Evolutionary conservation across 2,797 vertebrate species (phyloP).

Genomic region (Glossophaga mutica): DNA sequence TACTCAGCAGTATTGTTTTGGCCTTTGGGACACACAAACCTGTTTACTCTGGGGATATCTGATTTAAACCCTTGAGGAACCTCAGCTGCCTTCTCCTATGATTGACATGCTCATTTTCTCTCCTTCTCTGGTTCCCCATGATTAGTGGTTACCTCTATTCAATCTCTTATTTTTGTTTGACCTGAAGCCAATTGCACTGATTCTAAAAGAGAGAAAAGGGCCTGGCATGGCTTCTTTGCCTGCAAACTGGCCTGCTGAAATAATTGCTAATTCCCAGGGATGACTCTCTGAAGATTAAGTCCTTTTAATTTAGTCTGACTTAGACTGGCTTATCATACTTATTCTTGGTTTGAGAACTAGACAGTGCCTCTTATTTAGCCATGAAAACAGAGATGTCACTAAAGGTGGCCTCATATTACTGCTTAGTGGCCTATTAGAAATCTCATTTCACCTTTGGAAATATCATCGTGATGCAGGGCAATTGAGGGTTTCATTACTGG

Average conservation of each 20-base stretch:
- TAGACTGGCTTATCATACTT: conserved; percentile 37
- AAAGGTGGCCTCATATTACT: conserved; percentile 32
- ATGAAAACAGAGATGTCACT: conserved; percentile 48
- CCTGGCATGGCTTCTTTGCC: conserved; percentile 60
- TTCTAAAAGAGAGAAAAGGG: conserved; percentile 64
- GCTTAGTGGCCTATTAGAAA: not conserved
- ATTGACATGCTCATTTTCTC: conserved; percentile 36
- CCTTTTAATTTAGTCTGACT: conserved; percentile 27
- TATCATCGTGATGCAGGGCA: not conserved
- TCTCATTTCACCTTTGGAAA: conserved; percentile 45
- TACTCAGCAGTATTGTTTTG: not conserved
- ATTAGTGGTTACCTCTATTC: conserved; percentile 49
- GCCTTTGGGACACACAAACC: not conserved
- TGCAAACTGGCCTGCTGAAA: conserved; percentile 50
- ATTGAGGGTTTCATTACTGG: not conserved
- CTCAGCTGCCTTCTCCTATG: conserved; percentile 69
- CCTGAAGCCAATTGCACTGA: conserved; percentile 69
- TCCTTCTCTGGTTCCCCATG: not conserved
- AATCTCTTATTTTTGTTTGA: conserved; percentile 80
- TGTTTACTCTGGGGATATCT: not conserved
- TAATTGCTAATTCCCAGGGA: conserved; percentile 63
- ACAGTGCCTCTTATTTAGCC: conserved; percentile 53
- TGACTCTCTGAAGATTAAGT: conserved; percentile 5
- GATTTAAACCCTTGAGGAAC: conserved; percentile 24
- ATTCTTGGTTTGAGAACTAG: conserved; percentile 31